Evolutionary conservation across 2,888 invertebrate genomes (phyloP), one percentile per base, ranked within the genome.

Genomic region (Thecophora atra): DNA sequence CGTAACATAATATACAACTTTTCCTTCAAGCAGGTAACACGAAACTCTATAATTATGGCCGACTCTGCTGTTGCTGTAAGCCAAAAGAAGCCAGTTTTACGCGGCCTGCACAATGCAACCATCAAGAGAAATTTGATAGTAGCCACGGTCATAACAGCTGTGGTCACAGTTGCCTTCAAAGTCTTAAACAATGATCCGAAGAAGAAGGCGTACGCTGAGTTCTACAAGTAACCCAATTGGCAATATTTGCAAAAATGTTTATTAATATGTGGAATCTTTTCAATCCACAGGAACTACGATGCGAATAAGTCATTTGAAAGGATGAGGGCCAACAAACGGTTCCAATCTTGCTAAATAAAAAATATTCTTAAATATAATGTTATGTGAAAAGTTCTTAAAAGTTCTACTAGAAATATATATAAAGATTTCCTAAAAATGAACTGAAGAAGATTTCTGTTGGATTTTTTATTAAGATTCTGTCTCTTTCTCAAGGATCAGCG

Each of bases 121-220:
- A 91, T 93, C 66, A 92, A 89, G 81, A 86, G 81, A 19, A 88
- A 89, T 73, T 71, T 95, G n/a, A 77, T 85, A 0, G 85, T 89
- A 72, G 89, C 90, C 1, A 71, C 89, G 0, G 74, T 76, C 0
- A 64, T 89, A 5, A 84, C 88, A 0, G 68, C 83, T 0, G 30
- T 84, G 0, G 82, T 84, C 3, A 90, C 89, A 0, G 60, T 87
- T 0, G 83, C 84, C 1, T 84, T 86, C 73, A 91, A 92, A 78
- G 3, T 88, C 0, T 44, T 89, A 0, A 78, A 91, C 26, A 88
- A 87, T 67, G 86, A 89, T 60, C 88, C 89, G 0, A 89, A 90
- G 70, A 91, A 89, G 78, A 82, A 85, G 13, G 87, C 84, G 66
- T 94, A 94, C 78, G 91, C 89, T 52, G 91, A 93, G 47, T 95